A percentile compares a stretch with the other conserved stretches of the same genome.
Conservation (phyloP, 2,113 vertebrate genomes). For the Ochotona princeps region DNA sequence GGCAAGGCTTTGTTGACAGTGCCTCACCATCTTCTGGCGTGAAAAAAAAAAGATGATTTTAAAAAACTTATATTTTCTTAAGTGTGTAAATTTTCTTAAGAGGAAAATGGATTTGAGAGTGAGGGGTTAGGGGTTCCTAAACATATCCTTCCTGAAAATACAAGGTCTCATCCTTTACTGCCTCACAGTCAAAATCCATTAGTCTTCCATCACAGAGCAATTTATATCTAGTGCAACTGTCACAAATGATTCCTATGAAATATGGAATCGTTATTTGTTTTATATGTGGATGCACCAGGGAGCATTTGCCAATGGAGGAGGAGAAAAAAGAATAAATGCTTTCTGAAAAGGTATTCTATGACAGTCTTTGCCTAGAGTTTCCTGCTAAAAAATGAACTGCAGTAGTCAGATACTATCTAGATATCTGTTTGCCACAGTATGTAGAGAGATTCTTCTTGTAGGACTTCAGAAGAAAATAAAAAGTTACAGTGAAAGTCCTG, state of each 20-base stretch:
- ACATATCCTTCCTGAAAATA: constrained; percentile 9
- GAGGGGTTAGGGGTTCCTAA: background rate
- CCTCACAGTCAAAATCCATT: background rate
- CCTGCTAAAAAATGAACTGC: constrained; percentile 26
- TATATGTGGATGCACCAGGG: background rate
- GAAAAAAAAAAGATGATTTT: background rate
- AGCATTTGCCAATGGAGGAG: background rate
- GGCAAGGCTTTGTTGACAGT: background rate
- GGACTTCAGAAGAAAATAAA: constrained; percentile 35
- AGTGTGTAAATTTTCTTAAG: constrained; percentile 29
- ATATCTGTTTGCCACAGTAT: background rate
- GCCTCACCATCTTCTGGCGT: background rate
- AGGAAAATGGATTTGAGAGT: background rate
- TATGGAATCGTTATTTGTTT: constrained; percentile 35
- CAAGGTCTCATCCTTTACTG: constrained; percentile 11
- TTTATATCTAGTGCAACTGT: constrained; percentile 23
- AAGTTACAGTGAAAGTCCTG: background rate
- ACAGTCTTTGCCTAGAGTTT: constrained; percentile 8
- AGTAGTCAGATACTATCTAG: background rate
- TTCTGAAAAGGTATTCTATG: constrained; percentile 40
- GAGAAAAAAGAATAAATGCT: constrained; percentile 1
- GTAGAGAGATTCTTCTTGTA: background rate
- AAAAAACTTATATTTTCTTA: constrained; percentile 39
- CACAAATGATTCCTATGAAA: constrained; percentile 64
- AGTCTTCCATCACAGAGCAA: constrained; percentile 7